phyloP scores from a whole-genome alignment of 2,113 vertebrate genomes.

The Bubo bubo region DNA sequence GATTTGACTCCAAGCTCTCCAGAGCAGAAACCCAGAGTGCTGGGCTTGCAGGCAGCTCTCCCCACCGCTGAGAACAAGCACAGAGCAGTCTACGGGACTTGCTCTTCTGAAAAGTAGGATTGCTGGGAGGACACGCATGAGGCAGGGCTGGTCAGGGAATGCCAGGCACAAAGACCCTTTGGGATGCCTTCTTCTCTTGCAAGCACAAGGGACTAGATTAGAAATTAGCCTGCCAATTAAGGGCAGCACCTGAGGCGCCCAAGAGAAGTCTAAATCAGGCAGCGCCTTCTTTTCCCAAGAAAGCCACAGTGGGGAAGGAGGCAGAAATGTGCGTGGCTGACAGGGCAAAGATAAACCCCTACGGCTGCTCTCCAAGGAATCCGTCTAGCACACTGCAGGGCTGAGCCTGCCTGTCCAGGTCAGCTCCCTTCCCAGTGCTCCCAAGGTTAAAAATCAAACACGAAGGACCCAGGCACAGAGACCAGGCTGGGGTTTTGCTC shows the following conservation, averaged over 20 bases:
- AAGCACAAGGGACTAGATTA: conserved; percentile 23
- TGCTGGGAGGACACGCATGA: background rate
- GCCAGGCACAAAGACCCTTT: background rate
- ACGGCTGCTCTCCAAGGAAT: background rate
- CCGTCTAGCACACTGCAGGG: rapidly evolving
- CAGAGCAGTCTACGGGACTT: background rate
- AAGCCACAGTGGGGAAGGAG: background rate
- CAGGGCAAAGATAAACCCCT: background rate
- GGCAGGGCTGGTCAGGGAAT: background rate
- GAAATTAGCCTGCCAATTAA: conserved; percentile 47
- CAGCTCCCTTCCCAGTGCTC: background rate
- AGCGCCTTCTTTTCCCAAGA: background rate
- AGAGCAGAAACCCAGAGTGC: background rate
- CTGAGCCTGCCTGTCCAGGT: background rate
- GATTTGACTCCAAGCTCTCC: background rate
- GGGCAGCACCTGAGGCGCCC: conserved; percentile 23
- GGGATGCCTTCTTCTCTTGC: background rate
- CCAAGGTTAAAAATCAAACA: background rate
- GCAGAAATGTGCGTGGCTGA: rapidly evolving
- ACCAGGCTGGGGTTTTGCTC: background rate
- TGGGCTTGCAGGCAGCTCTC: background rate
- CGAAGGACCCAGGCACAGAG: background rate
- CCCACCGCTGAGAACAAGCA: background rate
- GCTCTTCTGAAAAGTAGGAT: background rate
- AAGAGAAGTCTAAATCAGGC: conserved; percentile 34